phyloP scores from a whole-genome alignment of 1,140 invertebrate species.

The Heliconius congener region DNA sequence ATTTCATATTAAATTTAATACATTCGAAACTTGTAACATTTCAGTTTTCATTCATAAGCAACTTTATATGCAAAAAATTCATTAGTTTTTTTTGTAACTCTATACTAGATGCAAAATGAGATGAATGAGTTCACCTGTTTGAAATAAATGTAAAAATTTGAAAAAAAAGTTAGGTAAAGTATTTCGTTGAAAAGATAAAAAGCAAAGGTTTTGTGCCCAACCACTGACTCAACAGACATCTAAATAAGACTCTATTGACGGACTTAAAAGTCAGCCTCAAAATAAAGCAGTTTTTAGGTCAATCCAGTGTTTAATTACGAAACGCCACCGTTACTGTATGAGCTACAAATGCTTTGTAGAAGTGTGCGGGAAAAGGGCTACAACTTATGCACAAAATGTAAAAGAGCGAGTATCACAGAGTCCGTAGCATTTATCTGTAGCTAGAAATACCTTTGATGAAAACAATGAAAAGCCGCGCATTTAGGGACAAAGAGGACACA shows the following conservation, averaged over 20 bases:
- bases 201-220: not conserved
- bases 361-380: slow-evolving; percentile 20
- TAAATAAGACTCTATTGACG: not conserved
- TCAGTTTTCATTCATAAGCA: too few species aligned
- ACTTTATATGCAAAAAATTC: too few species aligned
- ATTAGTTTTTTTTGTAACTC: not conserved
- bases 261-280: not conserved
- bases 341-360: slow-evolving; percentile 20
- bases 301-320: slow-evolving; percentile 18
- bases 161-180: not conserved
- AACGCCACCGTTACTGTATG: slow-evolving; percentile 19
- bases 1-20: too few species aligned
- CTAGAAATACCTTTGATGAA: slow-evolving; percentile 36
- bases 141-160: not conserved
- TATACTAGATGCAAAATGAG: not conserved
- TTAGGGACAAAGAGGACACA: not conserved
- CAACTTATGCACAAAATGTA: slow-evolving; percentile 27
- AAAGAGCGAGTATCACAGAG: slow-evolving; percentile 20
- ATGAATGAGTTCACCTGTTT: not conserved
- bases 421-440: slow-evolving; percentile 25
- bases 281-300: slow-evolving; percentile 12
- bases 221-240: slow-evolving; percentile 1
- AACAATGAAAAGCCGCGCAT: slow-evolving; percentile 24
- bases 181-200: not conserved
- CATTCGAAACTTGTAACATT: too few species aligned